Conservation (phyloP, 2,797 vertebrate species). For the Bradypus variegatus region DNA sequence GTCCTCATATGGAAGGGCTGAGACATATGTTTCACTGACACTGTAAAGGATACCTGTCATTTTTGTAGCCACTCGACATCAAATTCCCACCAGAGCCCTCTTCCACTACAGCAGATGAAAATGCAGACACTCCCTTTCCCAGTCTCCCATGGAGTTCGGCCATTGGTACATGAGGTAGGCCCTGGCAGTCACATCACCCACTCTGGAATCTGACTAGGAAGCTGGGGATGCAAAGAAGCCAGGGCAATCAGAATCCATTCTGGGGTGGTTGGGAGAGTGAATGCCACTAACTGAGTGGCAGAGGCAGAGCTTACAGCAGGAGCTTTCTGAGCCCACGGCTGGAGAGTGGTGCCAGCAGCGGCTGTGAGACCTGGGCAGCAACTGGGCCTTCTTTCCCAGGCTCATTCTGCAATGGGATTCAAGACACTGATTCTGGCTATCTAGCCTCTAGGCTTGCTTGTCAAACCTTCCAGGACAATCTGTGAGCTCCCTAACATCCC, state of each 20-base stretch:
- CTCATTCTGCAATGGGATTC: neutral
- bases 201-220: neutral
- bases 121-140: neutral
- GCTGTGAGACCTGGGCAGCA: too few species aligned
- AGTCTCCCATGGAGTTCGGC: neutral
- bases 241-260: neutral
- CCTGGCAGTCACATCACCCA: neutral
- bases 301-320: neutral
- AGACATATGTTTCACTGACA: neutral
- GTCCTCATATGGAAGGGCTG: neutral
- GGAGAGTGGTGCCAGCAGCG: neutral
- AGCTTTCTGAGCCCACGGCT: neutral
- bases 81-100: neutral
- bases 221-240: neutral
- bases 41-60: neutral
- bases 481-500: neutral
- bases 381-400: neutral
- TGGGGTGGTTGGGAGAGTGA: rapidly evolving
- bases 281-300: neutral
- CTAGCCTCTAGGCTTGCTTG: neutral
- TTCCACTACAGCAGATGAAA: neutral
- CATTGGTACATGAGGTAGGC: neutral
- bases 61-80: neutral
- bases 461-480: neutral
- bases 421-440: neutral